Conservation (phyloP, 2,113 vertebrate genomes). For the Neotoma lepida region DNA sequence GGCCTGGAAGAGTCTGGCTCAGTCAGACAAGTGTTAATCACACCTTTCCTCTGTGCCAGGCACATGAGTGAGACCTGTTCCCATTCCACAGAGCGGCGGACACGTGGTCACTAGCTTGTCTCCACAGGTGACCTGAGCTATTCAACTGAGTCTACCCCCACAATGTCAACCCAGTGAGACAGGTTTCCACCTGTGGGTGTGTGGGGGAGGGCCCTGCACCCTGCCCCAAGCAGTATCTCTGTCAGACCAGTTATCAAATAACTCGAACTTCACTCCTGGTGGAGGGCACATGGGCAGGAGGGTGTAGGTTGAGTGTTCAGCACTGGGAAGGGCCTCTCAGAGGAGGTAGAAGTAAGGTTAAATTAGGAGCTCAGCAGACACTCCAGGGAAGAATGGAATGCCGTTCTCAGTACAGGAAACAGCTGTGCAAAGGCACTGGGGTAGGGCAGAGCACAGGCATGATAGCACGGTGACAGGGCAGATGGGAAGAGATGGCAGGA, state of each 20-base stretch:
- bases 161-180: fast-evolving
- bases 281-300: not conserved
- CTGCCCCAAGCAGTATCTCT: fast-evolving
- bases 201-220: not conserved
- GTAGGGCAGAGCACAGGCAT: not conserved
- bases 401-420: not conserved
- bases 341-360: not conserved
- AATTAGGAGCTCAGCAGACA: too few relatives aligned
- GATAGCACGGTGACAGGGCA: fast-evolving
- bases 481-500: fast-evolving
- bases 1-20: conserved; percentile 38
- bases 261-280: not conserved
- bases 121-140: fast-evolving
- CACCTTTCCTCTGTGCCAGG: not conserved
- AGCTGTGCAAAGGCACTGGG: not conserved
- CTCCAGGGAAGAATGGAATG: not conserved
- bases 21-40: not conserved
- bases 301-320: not conserved
- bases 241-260: not conserved
- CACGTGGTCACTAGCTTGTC: fast-evolving
- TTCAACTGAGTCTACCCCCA: fast-evolving
- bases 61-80: not conserved
- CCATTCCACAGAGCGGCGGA: not conserved
- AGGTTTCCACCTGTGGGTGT: not conserved
- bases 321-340: not conserved